Conservation (phyloP, 2,888 invertebrate genomes). For the Anticlea derivata region DNA sequence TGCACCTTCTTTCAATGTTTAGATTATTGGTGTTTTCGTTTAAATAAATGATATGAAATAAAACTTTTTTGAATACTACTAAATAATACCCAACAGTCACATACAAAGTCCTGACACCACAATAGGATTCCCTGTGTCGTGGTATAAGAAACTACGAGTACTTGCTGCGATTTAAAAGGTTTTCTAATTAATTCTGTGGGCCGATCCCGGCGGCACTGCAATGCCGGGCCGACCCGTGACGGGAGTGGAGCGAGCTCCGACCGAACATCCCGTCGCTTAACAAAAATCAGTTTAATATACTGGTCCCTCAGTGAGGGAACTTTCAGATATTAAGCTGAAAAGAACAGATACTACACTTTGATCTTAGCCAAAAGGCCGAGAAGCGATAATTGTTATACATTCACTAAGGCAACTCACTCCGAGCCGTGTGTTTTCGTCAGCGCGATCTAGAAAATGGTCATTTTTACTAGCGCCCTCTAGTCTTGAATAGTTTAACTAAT, state of each 20-base stretch:
- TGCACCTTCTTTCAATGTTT: too few relatives aligned
- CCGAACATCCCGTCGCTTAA: slow-evolving; percentile 21
- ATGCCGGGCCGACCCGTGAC: slow-evolving; percentile 24
- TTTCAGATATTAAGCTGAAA: slow-evolving; percentile 24
- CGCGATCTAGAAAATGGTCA: slow-evolving; percentile 10
- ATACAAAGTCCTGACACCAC: too few relatives aligned
- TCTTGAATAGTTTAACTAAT: not conserved
- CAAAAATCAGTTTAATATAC: slow-evolving; percentile 22
- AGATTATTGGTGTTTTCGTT: too few relatives aligned
- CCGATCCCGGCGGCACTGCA: slow-evolving; percentile 24
- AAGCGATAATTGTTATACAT: slow-evolving; percentile 1
- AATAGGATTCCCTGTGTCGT: too few relatives aligned
- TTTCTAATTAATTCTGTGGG: slow-evolving; percentile 8
- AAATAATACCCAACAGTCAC: too few relatives aligned
- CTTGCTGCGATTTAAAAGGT: too few relatives aligned
- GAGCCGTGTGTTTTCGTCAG: slow-evolving; percentile 18
- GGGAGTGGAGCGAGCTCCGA: slow-evolving; percentile 22
- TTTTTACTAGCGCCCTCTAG: slow-evolving; percentile 17
- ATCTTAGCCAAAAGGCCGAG: slow-evolving; percentile 24
- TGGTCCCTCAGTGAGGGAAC: slow-evolving; percentile 23
- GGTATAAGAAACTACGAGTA: too few relatives aligned
- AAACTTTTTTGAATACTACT: too few relatives aligned
- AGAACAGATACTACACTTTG: slow-evolving; percentile 24
- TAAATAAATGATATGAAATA: too few relatives aligned
- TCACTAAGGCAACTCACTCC: slow-evolving; percentile 1